Evolutionary conservation across 1,140 invertebrate genomes (phyloP).

Genomic region (Protaetia brevitarsis): DNA sequence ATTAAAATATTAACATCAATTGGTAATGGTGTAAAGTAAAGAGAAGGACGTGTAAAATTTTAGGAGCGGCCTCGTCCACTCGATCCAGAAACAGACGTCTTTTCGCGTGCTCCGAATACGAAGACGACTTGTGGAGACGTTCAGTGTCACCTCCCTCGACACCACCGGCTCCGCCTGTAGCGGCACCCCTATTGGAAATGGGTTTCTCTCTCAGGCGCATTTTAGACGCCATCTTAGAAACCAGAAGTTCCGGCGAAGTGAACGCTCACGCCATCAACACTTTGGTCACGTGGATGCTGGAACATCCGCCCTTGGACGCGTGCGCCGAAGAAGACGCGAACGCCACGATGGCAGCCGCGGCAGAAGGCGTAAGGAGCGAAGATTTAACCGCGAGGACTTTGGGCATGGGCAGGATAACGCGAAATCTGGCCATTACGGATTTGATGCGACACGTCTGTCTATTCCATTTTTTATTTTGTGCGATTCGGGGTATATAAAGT

Average conservation of each 20-base stretch:
- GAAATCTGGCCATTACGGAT: slow-evolving; percentile 7
- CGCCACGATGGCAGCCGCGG: background rate
- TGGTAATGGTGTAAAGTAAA: background rate
- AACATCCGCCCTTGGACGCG: slow-evolving; percentile 56
- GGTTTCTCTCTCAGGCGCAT: slow-evolving; percentile 62
- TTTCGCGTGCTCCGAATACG: slow-evolving; percentile 29
- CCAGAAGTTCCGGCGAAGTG: slow-evolving; percentile 55
- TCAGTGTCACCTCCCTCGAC: no score
- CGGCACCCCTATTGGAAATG: slow-evolving; percentile 61
- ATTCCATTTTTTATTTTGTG: background rate
- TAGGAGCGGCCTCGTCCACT: slow-evolving; percentile 10
- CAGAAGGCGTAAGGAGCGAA: background rate
- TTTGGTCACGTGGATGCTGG: slow-evolving; percentile 67
- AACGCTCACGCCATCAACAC: slow-evolving; percentile 57
- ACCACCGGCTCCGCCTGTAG: slow-evolving; percentile 53
- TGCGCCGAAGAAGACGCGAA: slow-evolving; percentile 29
- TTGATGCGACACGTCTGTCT: slow-evolving; percentile 20
- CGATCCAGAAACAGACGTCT: background rate
- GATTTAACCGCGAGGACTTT: background rate
- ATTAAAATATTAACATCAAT: no score
- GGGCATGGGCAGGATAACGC: background rate
- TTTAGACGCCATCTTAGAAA: slow-evolving; percentile 57
- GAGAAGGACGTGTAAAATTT: background rate
- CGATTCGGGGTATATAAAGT: background rate
- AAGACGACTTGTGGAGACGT: slow-evolving; percentile 31